Conservation (phyloP, 2,113 vertebrate species). For the Boulengeromyrus knoepffleri region DNA sequence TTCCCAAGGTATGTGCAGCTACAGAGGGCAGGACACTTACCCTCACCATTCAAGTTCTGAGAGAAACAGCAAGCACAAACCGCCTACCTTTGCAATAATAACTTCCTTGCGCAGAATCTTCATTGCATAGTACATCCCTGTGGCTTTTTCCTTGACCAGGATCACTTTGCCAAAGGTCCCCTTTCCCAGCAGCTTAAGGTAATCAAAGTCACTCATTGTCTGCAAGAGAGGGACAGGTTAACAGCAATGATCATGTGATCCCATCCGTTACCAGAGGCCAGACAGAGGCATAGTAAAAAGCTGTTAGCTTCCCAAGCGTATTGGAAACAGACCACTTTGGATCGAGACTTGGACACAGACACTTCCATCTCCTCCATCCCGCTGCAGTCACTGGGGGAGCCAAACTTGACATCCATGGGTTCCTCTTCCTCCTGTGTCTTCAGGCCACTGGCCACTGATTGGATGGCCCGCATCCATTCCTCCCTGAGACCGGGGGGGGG, state of each 20-base stretch:
- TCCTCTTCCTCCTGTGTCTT: constrained; percentile 74
- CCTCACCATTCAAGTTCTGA: not conserved
- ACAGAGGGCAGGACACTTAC: not conserved
- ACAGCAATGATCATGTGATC: not conserved
- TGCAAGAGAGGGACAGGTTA: constrained; percentile 36
- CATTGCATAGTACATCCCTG: constrained; percentile 89
- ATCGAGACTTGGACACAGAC: constrained; percentile 66
- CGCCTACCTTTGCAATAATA: constrained; percentile 83
- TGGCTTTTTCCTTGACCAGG: constrained; percentile 84
- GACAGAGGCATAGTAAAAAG: not conserved
- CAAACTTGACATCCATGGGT: constrained; percentile 76
- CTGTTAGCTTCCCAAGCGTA: not conserved
- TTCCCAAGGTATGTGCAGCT: not conserved
- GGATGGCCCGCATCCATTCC: constrained; percentile 88
- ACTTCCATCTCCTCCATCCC: constrained; percentile 80
- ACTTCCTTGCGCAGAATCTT: constrained; percentile 94
- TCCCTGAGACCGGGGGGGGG: constrained; percentile 56
- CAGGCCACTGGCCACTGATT: constrained; percentile 84
- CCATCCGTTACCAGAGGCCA: not conserved
- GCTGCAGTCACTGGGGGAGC: constrained; percentile 67
- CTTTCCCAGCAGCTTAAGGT: constrained; percentile 89
- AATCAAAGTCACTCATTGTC: constrained; percentile 96
- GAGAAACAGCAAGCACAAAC: not conserved
- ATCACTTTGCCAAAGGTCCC: constrained; percentile 97
- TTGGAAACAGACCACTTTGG: constrained; percentile 76